Base-by-base conservation (phyloP, 2,797 vertebrate species). In the Lacerta bilineata region DNA sequence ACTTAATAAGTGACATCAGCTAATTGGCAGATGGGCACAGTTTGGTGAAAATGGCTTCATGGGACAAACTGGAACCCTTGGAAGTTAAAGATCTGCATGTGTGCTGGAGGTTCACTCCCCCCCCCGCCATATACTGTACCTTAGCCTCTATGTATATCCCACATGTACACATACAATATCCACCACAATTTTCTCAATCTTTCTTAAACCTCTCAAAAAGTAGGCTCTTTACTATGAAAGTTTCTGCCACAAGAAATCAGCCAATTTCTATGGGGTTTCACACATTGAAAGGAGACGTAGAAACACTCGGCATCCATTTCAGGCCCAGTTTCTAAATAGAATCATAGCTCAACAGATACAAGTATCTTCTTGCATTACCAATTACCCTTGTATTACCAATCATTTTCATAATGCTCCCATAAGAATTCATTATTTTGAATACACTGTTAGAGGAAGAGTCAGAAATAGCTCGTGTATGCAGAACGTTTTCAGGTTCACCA, bases 401-500 rank as follows among this genome's bases (percentile, higher is more conserved):
- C 91, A 86, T 95, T 91, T 92, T 81, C 84, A 7, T 50, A 91
- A 86, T 69, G 84, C 69, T 86, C 89, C 89, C 68, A 84, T 84
- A 91, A 80, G 77, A 91, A 64, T 89, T 88, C 59, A 87, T 87
- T 90, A 84, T 74, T 90, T 68, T 92, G 91, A 87, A 80, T 85
- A 43, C 20, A 87, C 87, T 88, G 87, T 87, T 84, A 94, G 90
- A 91, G 88, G 93, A 94, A 94, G 93, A 90, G 91, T 23, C 80
- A 50, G 61, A 90, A 89, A 76, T 27, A 50, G 68, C 85, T 86
- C 80, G n/a, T 79, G 20, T 0, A 0, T 79, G 71, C 75, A 89
- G 89, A 94, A 91, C 7, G 84, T 86, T 90, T 92, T 86, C 81
- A 91, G 89, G 86, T 90, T 93, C 92, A 91, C 88, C 88, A 93